These are phyloP conservation scores for Ciconia nigra DNA, from an alignment of 2,797 vertebrate species.

Conservation along the genomic window DNA sequence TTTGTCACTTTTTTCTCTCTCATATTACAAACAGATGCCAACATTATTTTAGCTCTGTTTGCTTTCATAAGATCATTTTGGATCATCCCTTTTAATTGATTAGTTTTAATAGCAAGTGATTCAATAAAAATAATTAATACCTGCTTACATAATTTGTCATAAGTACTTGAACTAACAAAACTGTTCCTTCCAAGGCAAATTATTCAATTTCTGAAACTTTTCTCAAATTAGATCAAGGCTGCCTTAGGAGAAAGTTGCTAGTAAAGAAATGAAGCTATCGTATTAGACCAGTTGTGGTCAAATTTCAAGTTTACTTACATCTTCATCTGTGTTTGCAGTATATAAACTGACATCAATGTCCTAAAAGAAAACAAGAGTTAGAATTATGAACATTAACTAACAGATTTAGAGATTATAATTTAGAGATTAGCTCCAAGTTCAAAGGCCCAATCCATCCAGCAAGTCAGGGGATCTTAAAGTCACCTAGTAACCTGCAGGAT, in stretches of 20 bases:
- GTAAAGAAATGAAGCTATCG: neutral
- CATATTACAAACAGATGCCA: neutral
- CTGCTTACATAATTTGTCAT: neutral
- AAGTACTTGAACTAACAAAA: neutral
- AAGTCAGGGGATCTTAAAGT: neutral
- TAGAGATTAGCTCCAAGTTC: neutral
- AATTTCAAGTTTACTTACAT: slow-evolving; percentile 65
- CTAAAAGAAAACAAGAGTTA: slow-evolving; percentile 59
- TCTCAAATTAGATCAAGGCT: neutral
- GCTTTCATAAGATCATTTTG: neutral
- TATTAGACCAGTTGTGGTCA: neutral
- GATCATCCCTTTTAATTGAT: neutral
- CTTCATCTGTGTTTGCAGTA: slow-evolving; percentile 63
- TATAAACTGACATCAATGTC: slow-evolving; percentile 73
- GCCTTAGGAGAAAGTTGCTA: neutral
- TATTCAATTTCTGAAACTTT: neutral
- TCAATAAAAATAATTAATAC: neutral
- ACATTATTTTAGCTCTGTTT: neutral
- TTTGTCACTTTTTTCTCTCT: neutral
- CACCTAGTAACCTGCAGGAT: neutral
- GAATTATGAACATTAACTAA: neutral
- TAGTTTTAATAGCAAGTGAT: neutral
- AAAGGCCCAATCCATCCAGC: neutral
- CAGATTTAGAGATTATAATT: neutral
- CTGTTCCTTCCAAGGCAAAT: neutral